These are phyloP conservation scores for Phenacoccus solenopsis DNA, from an alignment of 1,140 invertebrate genomes.

Conservation along the genomic window DNA sequence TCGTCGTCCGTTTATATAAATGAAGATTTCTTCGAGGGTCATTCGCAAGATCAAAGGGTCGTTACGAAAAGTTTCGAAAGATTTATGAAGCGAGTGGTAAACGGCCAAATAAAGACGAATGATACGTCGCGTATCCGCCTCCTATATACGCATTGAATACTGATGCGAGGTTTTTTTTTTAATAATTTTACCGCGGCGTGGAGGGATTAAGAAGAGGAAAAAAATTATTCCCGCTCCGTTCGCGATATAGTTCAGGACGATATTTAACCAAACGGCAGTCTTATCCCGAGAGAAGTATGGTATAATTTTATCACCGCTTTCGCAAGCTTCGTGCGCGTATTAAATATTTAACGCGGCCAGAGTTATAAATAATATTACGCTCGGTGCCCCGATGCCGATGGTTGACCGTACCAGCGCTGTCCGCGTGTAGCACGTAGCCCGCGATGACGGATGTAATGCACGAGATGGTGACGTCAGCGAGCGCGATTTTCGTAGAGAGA, in stretches of 20 bases:
- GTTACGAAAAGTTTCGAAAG: background rate
- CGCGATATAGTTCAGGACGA: background rate
- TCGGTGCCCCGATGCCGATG: too few relatives aligned
- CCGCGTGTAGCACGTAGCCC: background rate
- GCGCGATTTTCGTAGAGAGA: too few relatives aligned
- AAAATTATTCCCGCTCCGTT: background rate
- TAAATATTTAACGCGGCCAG: background rate
- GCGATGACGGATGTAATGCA: background rate
- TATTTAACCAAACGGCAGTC: background rate
- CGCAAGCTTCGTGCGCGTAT: background rate
- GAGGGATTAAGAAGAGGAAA: background rate
- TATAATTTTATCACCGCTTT: background rate
- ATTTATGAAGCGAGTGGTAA: background rate
- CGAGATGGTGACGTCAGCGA: background rate
- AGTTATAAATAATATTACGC: conserved; percentile 4
- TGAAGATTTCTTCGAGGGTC: background rate
- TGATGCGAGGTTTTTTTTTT: background rate
- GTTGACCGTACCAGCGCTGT: background rate
- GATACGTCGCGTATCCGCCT: background rate
- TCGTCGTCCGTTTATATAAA: background rate
- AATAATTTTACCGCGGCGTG: background rate
- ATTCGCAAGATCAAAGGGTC: background rate
- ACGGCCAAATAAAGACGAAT: conserved; percentile 1
- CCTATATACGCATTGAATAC: background rate
- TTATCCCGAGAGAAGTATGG: background rate